Base-by-base conservation (phyloP, 2,113 vertebrate species). In the Tichodroma muraria region DNA sequence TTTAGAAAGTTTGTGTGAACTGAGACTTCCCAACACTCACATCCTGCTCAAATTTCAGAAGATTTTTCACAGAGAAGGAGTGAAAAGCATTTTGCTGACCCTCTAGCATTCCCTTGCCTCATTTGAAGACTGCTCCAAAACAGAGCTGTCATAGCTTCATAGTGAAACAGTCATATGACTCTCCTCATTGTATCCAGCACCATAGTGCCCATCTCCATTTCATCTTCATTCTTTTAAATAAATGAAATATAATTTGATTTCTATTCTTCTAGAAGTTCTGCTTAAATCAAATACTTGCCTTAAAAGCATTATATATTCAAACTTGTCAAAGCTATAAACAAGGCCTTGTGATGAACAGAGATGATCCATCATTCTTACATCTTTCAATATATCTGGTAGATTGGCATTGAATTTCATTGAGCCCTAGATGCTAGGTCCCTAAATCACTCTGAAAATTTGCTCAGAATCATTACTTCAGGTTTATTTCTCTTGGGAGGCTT, bases 51-150 rank as follows among this genome's bases (percentile, higher is more conserved):
- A 84, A 95, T 86, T 92, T 90, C 61, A 85, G 72, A 73, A 92
- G 20, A 89, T 76, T 92, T 94, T 96, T 96, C 90, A 91, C 69
- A 89, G 59, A 10, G 73, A 84, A 93, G 52, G 33, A 93, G 70
- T 37, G 42, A 89, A 91, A 94, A 89, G 45, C 61, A 69, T 61
- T 96, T 72, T 92, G 22, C 38, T 92, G 84, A 81, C 73, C 89
- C 53, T 89, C 23, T 24, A 86, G 70, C 4, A 7, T 72, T 84
- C n/a, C 16, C 27, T 68, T 81, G 66, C 49, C 70, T 90, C 87
- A 91, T 91, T 35, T 8, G 1, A 93, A 80, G 61, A 63, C 35
- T 68, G 12, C 16, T 90, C 66, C 25, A 71, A 89, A 83, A 71
- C 1, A 60, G 38, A 82, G 53, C 13, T 61, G 23, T 78, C 5